Percentiles rank a stretch among this genome's conserved stretches.
Evolutionary conservation across 2,113 vertebrate genomes (phyloP).

Genomic region (Myotis yumanensis): DNA sequence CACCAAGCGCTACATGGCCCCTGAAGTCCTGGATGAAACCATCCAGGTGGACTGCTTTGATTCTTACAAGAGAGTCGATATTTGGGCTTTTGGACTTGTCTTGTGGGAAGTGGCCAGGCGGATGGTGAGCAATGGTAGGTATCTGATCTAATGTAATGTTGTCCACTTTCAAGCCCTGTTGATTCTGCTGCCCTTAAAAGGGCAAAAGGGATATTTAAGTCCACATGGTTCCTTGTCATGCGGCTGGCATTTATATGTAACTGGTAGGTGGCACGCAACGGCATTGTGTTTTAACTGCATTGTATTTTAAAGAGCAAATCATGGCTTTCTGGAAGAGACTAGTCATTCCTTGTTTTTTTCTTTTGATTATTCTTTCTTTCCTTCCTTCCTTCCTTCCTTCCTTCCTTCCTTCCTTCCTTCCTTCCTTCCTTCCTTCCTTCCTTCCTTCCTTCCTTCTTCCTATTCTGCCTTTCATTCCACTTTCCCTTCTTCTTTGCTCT

Average conservation of each 20-base stretch:
- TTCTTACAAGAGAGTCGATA: slow-evolving; percentile 97
- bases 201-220: not conserved
- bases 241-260: not conserved
- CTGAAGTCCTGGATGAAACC: slow-evolving; percentile 95
- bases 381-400: not conserved
- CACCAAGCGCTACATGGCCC: slow-evolving; percentile 99
- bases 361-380: not conserved
- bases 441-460: too few relatives aligned
- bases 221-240: not conserved
- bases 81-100: slow-evolving; percentile 98
- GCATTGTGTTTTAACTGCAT: not conserved
- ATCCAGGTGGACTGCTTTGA: slow-evolving; percentile 99
- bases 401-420: not conserved
- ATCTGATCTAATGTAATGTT: not conserved
- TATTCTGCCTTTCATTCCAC: not conserved
- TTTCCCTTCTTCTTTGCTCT: not conserved
- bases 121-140: slow-evolving; percentile 97
- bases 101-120: slow-evolving; percentile 97
- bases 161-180: not conserved
- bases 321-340: not conserved
- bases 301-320: not conserved
- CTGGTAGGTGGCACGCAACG: not conserved
- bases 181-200: not conserved
- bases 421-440: not conserved
- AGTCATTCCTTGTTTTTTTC: not conserved